Conservation (phyloP, 2,113 vertebrate genomes). For the Micronycteris hirsuta region DNA sequence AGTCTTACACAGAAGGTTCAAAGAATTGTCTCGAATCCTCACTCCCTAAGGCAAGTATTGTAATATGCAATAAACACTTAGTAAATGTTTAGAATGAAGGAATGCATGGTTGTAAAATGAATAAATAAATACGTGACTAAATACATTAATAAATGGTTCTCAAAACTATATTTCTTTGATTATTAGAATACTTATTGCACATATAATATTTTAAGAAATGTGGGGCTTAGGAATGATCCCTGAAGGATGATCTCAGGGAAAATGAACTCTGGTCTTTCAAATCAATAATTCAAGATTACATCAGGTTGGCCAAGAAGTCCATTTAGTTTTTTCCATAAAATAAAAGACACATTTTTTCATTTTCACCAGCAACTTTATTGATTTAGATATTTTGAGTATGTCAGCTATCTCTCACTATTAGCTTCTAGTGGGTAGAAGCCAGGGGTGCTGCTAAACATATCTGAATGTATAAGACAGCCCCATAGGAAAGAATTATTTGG, state of each 20-base stretch:
- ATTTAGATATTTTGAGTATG: no score
- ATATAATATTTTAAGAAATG: constrained; percentile 24
- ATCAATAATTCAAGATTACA: neutral
- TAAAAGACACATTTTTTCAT: no score
- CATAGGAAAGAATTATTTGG: no score
- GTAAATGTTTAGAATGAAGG: neutral
- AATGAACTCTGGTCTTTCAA: neutral
- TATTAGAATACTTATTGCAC: neutral
- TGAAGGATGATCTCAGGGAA: neutral
- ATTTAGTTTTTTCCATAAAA: no score
- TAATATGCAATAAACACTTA: neutral
- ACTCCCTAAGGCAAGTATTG: neutral
- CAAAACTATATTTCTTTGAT: neutral
- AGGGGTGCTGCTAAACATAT: no score
- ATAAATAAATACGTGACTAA: neutral
- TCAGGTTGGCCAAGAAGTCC: no score
- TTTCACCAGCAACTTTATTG: no score
- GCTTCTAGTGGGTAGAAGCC: no score
- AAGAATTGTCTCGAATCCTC: neutral
- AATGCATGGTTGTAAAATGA: neutral
- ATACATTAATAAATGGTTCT: neutral
- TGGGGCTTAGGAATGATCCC: neutral
- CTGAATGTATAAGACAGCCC: no score
- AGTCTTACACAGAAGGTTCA: neutral
- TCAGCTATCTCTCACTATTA: no score